Base-by-base conservation (phyloP, 2,113 vertebrate genomes). In the Clarias gariepinus region DNA sequence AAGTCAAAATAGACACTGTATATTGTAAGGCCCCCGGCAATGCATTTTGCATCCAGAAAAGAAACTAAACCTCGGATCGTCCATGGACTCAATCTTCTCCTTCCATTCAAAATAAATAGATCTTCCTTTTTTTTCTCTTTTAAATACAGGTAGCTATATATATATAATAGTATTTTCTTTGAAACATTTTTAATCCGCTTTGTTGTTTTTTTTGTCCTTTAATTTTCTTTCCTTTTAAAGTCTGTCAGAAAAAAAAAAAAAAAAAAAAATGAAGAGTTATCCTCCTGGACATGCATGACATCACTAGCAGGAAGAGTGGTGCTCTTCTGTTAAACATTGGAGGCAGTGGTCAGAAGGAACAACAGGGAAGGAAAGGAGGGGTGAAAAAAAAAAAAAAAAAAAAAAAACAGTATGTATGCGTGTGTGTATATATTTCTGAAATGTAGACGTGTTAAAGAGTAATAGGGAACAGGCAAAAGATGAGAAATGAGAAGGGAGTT, bases 31-130 rank as follows among this genome's bases (percentile, higher is more conserved):
- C 88, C 86, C 85, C 69, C 92, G 94, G 94, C 96, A 96, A 96
- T 94, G 91, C 91, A 95, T 93, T 47, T 96, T 94, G 91, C 91
- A 95, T 93, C 91, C 88, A 95, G 94, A 93, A 95, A 95, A 81
- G 90, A 93, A 92, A 93, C 94, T 92, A 95, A 94, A 92, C 91
- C 92, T 93, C 91, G 93, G 90, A 93, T 92, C 91, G 92, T 93
- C 90, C 92, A 87, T 58, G 73, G 91, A 92, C 93, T 93, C 91
- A 78, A 55, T 88, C 63, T 41, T 85, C 88, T 92, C 90, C 86
- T 88, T 90, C 91, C 91, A 90, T 92, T 89, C 88, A 93, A 94
- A 94, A 95, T 94, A 95, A 95, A 95, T 94, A 95, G 89, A 93
- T 94, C 90, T 94, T 92, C 92, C 91, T 93, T 84, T 53, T 81